Evolutionary conservation across 2,113 vertebrate genomes (phyloP), one percentile per base, ranked within the genome.

Genomic region (Noturus placidus): DNA sequence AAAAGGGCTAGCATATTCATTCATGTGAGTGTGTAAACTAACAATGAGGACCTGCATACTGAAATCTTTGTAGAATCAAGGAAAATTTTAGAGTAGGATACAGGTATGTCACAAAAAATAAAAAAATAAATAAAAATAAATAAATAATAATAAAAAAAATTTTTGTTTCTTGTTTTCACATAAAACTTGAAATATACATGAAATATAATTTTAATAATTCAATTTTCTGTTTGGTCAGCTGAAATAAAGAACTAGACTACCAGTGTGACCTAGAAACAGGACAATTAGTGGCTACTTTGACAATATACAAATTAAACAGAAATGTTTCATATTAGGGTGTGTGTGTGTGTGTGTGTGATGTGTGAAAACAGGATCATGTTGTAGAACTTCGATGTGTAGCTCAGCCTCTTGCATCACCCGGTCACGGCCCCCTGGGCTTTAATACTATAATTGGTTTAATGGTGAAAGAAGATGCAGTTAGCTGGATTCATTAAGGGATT

Each of bases 401-500:
- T 84, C 42, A 50, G 82, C 86, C 87, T 52, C 80, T 17, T 35
- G 88, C 87, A 87, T 93, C 89, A 90, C 89, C 52, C 14, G 83
- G 81, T 90, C 88, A 90, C 20, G 88, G 90, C 78, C 80, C 90
- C 86, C 89, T 87, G 92, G 90, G 90, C 89, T 42, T 57, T 87
- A 90, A 91, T 90, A 42, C 89, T 52, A 89, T 93, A 92, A 94
- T 93, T 93, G 90, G 91, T 93, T 92, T 92, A 93, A 93, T 91
- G 86, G 92, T 54, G 85, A 89, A 90, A 92, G 90, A 85, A 59
- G 89, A 82, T 79, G 89, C 90, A 86, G 90, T 92, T 91, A 92
- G 91, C 89, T 89, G 90, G 90, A 94, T 95, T 93, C 93, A 95
- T 95, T 92, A 91, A 91, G 89, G 92, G 93, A 93, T 95, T 93